Evolutionary conservation across 2,888 invertebrate genomes (phyloP).

Genomic region (Melolontha melolontha): DNA sequence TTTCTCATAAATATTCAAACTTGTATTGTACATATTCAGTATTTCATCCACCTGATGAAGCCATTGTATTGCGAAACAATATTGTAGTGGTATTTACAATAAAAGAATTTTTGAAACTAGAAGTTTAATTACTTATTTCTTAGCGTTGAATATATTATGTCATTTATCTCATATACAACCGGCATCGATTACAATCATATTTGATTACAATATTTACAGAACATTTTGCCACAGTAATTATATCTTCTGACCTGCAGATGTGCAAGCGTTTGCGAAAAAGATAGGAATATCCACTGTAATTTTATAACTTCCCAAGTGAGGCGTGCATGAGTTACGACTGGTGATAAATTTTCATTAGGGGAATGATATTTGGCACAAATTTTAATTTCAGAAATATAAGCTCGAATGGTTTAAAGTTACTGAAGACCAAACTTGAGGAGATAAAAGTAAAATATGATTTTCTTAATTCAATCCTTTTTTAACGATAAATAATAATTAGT

Average conservation of each 20-base stretch:
- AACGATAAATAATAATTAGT: constrained; percentile 37
- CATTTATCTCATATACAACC: no score
- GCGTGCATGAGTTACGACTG: constrained; percentile 41
- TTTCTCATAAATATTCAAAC: no score
- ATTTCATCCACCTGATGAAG: no score
- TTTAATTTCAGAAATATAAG: constrained; percentile 48
- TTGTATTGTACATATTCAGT: no score
- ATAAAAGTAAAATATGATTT: constrained; percentile 40
- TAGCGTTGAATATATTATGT: no score
- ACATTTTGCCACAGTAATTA: background rate
- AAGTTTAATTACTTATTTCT: no score
- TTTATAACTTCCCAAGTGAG: constrained; percentile 36
- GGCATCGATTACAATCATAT: no score
- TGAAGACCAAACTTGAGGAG: constrained; percentile 11
- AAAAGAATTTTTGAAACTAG: no score
- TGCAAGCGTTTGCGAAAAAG: background rate
- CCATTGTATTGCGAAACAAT: no score
- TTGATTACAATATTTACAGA: no score
- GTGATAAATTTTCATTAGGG: constrained; percentile 47
- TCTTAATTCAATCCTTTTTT: constrained; percentile 32
- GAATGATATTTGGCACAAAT: constrained; percentile 48
- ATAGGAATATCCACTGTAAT: constrained; percentile 17
- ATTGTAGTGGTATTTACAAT: no score
- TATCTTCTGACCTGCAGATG: background rate
- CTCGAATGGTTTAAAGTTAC: constrained; percentile 34